A percentile compares a stretch with the other conserved stretches of the same genome.
These are phyloP conservation scores for Caenorhabditis wallacei DNA, from an alignment of 2,888 invertebrate species.

Conservation along the genomic window DNA sequence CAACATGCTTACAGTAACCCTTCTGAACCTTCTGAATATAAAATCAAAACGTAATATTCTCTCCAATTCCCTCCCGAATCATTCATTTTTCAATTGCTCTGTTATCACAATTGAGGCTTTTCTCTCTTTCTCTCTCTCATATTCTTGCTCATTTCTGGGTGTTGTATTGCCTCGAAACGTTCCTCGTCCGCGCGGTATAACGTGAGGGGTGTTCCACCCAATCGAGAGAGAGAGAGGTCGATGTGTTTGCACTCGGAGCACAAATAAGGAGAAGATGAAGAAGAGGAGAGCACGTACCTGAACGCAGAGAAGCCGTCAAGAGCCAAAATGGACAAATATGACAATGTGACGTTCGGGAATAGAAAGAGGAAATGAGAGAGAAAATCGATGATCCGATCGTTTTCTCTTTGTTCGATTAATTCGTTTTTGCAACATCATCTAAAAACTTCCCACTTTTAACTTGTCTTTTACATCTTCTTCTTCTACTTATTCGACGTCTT, in stretches of 20 bases:
- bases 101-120: slow-evolving; percentile 40
- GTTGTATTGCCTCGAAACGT: slow-evolving; percentile 47
- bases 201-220: slow-evolving; percentile 36
- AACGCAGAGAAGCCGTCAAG: slow-evolving; percentile 62
- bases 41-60: not conserved
- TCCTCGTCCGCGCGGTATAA: slow-evolving; percentile 53
- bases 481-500: slow-evolving; percentile 21
- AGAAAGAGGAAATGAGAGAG: not conserved
- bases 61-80: slow-evolving; percentile 1
- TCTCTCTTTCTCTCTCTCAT: slow-evolving; percentile 1
- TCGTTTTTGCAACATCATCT: not conserved
- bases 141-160: slow-evolving; percentile 12
- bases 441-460: slow-evolving; percentile 1
- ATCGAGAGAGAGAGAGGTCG: slow-evolving; percentile 1
- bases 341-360: slow-evolving; percentile 58
- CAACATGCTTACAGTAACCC: too few relatives aligned
- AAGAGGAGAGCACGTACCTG: slow-evolving; percentile 53
- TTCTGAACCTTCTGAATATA: too few relatives aligned
- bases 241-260: slow-evolving; percentile 48
- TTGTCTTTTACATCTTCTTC: not conserved
- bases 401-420: not conserved
- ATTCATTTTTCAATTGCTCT: not conserved
- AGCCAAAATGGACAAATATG: slow-evolving; percentile 60
- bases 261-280: slow-evolving; percentile 28
- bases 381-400: slow-evolving; percentile 39